Conservation (phyloP, 2,797 vertebrate species). For the Pygocentrus nattereri region DNA sequence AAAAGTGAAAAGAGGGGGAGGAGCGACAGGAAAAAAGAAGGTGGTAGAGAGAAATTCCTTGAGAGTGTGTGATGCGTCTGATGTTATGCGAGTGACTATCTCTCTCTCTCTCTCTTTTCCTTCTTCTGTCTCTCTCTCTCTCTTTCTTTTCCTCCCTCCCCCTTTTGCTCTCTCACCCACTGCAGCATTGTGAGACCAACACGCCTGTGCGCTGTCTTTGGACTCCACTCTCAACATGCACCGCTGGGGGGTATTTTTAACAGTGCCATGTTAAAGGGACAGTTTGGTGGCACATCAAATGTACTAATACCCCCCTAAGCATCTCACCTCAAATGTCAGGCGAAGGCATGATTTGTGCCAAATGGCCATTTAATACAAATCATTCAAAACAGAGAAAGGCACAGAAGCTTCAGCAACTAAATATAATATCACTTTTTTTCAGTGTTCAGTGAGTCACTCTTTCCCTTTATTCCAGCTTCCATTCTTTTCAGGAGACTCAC, state of each 20-base stretch:
- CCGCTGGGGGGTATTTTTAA: neutral
- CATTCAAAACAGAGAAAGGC: too few relatives aligned
- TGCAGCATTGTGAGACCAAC: slow-evolving; percentile 15
- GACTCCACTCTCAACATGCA: neutral
- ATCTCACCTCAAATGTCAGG: too few relatives aligned
- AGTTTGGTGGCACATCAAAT: neutral
- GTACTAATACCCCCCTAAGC: too few relatives aligned
- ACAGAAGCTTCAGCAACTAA: too few relatives aligned
- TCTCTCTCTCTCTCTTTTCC: neutral
- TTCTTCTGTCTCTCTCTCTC: neutral
- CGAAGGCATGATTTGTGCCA: neutral
- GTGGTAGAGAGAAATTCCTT: slow-evolving; percentile 57
- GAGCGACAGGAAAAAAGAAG: neutral
- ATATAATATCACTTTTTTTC: too few relatives aligned
- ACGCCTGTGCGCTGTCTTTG: neutral
- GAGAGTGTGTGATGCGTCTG: slow-evolving; percentile 27
- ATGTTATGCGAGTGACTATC: slow-evolving; percentile 1
- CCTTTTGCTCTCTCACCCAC: neutral
- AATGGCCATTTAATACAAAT: too few relatives aligned
- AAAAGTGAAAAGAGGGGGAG: neutral
- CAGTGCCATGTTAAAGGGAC: neutral
- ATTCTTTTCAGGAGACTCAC: too few relatives aligned
- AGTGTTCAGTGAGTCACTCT: too few relatives aligned
- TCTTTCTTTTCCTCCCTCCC: neutral
- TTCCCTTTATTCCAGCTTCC: too few relatives aligned